Evolutionary conservation across 2,888 invertebrate genomes (phyloP).

Genomic region (Agriotes lineatus): DNA sequence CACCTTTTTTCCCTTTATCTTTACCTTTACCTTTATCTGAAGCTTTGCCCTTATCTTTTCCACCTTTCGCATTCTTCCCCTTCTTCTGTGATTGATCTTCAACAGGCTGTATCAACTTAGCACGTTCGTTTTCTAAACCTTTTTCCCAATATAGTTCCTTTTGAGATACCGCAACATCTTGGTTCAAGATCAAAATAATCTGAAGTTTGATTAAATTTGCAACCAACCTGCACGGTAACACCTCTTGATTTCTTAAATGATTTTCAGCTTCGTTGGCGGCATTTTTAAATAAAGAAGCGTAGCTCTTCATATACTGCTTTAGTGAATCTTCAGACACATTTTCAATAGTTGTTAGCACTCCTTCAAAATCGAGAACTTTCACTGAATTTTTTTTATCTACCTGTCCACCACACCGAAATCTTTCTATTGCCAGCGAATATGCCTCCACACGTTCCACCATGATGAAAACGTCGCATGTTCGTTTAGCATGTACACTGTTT

Average conservation of each 20-base stretch:
- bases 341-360: conserved; percentile 20
- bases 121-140: conserved; percentile 9
- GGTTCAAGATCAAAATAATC: conserved; percentile 17
- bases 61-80: conserved; percentile 6
- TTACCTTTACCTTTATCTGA: not conserved
- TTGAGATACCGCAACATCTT: conserved; percentile 24
- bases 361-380: conserved; percentile 26
- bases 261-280: conserved; percentile 3
- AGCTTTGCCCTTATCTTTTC: conserved; percentile 13
- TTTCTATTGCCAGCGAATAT: conserved; percentile 5
- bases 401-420: conserved; percentile 26
- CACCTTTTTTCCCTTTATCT: too few relatives aligned
- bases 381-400: conserved; percentile 11
- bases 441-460: conserved; percentile 22
- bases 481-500: conserved; percentile 4
- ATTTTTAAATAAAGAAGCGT: conserved; percentile 5
- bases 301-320: not conserved
- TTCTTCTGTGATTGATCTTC: too few relatives aligned
- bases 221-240: conserved; percentile 20
- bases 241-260: not conserved
- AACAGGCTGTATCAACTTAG: not conserved
- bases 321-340: not conserved
- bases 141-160: not conserved
- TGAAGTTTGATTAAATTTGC: conserved; percentile 34
- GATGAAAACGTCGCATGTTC: conserved; percentile 24